Evolutionary conservation across 2,797 vertebrate genomes (phyloP), one percentile per base, ranked within the genome.

Genomic region (Sparus aurata): DNA sequence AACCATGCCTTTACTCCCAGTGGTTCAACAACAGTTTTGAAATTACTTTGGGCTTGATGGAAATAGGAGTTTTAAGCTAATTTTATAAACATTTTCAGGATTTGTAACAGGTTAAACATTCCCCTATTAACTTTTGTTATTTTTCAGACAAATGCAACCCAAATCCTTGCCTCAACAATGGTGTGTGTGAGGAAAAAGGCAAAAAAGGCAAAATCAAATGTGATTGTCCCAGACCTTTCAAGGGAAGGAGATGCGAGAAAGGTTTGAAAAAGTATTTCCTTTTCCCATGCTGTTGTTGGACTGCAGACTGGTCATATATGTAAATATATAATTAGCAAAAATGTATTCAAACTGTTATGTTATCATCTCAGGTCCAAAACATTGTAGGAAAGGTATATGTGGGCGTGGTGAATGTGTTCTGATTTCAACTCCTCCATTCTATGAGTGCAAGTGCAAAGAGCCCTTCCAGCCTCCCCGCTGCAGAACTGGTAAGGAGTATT

Each of bases 381-480:
- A 0, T 52, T 96, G 95, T 84, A 86, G 0, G 38, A 89, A 0
- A 55, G 86, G 91, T n/a, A 45, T 0, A 8, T 96, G 95, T 63
- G 93, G 94, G 3, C 68, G 74, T 20, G 95, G 95, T 9, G 93
- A 94, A 59, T 96, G 95, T 77, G 92, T 96, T 60, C 66, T 95
- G 69, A 95, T 89, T 10, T 90, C 91, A 1, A 80, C 2, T 1
- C 20, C 68, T n/a, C 95, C 95, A 0, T 95, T 43, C 86, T 95
- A 71, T 16, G 89, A 93, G 77, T 96, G 95, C 90, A 95, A 94
- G 85, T 96, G 95, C 91, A 94, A 90, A 71, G 38, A 45, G 34
- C 91, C 98, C 86, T 94, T 97, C 94, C 83, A 96, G 93, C 97
- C 97, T 89, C 94, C 96, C 86, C 2, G 89, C 95, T 99, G 95